Conservation (phyloP, 2,797 vertebrate genomes). For the Cephalopachus bancanus region DNA sequence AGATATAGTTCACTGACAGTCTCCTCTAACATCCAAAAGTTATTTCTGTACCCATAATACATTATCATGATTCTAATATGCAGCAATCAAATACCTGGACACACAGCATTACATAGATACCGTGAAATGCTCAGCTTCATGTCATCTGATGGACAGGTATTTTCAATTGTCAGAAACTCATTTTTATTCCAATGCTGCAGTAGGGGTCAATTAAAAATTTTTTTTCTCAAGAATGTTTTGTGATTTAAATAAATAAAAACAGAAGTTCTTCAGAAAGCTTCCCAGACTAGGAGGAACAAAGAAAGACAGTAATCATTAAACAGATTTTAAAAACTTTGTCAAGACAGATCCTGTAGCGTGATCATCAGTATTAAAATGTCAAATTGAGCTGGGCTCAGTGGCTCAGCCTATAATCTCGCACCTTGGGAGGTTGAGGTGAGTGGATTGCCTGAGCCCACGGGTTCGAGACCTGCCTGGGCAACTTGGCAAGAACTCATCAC, state of each 20-base stretch:
- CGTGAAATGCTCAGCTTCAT: not conserved
- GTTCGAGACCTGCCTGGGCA: too few relatives aligned
- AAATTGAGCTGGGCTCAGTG: not conserved
- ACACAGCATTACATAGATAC: not conserved
- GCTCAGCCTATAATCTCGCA: too few relatives aligned
- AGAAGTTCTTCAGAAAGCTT: not conserved
- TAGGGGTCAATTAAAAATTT: not conserved
- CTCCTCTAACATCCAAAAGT: not conserved
- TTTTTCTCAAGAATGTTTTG: slow-evolving; percentile 32
- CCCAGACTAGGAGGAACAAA: not conserved
- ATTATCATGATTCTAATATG: not conserved
- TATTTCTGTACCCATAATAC: not conserved
- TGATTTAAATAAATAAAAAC: not conserved
- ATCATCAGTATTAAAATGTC: not conserved
- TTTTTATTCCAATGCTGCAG: not conserved
- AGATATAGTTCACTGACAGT: not conserved
- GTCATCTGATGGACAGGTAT: not conserved
- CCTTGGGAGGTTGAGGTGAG: too few relatives aligned
- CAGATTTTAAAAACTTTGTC: not conserved
- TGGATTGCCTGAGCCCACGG: too few relatives aligned
- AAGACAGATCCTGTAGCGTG: not conserved
- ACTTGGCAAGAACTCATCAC: too few relatives aligned
- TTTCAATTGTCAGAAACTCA: slow-evolving; percentile 15
- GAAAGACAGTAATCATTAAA: not conserved
- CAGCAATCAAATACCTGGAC: not conserved